Base-by-base conservation (phyloP, 2,113 vertebrate species). In the Vicugna pacos region DNA sequence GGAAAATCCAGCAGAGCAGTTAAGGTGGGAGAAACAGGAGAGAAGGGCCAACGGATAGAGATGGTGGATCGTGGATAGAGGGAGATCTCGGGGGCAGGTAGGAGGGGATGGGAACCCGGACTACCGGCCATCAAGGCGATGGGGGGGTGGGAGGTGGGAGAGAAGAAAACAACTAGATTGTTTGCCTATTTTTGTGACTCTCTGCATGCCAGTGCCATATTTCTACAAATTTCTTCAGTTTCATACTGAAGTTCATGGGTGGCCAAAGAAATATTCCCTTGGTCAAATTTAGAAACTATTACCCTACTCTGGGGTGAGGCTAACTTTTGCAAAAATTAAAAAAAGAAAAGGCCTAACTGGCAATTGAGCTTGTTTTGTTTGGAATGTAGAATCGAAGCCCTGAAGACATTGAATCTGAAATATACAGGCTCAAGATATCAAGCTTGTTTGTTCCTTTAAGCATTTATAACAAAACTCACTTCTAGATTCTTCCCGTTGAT, bases 321-420 rank as follows among this genome's bases (percentile, higher is more conserved):
- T 60, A 91, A 89, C 56, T 73, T 94, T 86, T 77, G 52, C 32
- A 79, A 90, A 48, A 46, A 87, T 91, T 84, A 64, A 10, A 13
- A 76, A 65, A 73, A 79, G 10, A 76, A 92, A 65, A 73, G 75
- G 10, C 13, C 50, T 48, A 95, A 82, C 65, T 93, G 90, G 80
- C n/a, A 76, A 30, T 70, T n/a, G 58, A 94, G 30, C n/a, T 95
- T 93, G 54, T 88, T 94, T 95, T 35, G 52, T 82, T 76, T 92
- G 79, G 19, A 81, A 79, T 46, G 62, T 8, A 73, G 38, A 60
- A 35, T 20, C 42, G 54, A 94, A 62, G 46, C 26, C 58, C 16
- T 17, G 50, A 83, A 94, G 54, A 62, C 48, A 46, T 0, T 67
- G 20, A 75, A 67, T 79, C 75, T 92, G 80, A 93, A 89, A 32